phyloP scores from a whole-genome alignment of 2,888 invertebrate genomes.

The Sesamia inferens region DNA sequence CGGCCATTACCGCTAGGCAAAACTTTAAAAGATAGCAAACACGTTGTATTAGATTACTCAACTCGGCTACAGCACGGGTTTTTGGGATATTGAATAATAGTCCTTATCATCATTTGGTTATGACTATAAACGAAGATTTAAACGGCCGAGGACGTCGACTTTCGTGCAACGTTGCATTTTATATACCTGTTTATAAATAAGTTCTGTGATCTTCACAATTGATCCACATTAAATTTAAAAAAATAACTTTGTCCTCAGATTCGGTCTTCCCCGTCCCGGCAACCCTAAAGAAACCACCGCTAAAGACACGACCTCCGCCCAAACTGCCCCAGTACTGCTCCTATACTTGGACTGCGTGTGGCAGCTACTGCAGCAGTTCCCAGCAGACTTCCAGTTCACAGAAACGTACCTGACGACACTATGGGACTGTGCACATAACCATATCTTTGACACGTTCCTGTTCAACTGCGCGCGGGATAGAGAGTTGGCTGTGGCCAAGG shows the following conservation, averaged over 20 bases:
- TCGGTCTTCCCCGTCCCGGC: slow-evolving; percentile 92
- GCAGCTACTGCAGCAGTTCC: slow-evolving; percentile 97
- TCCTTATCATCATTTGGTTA: neutral
- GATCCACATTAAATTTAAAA: neutral
- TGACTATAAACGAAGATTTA: too few relatives aligned
- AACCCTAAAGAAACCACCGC: slow-evolving; percentile 86
- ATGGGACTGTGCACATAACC: slow-evolving; percentile 97
- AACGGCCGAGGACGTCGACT: too few relatives aligned
- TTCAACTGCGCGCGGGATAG: slow-evolving; percentile 96
- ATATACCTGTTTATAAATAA: neutral
- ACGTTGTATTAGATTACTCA: too few relatives aligned
- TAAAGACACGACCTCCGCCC: slow-evolving; percentile 80
- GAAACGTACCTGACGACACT: slow-evolving; percentile 97
- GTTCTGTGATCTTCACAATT: neutral
- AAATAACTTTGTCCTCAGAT: slow-evolving; percentile 75
- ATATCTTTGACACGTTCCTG: slow-evolving; percentile 97
- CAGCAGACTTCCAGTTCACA: slow-evolving; percentile 96
- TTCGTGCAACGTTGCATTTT: neutral
- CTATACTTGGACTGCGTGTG: slow-evolving; percentile 98
- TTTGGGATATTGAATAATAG: neutral
- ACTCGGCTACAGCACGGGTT: neutral
- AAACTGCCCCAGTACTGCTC: slow-evolving; percentile 94
- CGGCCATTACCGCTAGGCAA: too few relatives aligned
- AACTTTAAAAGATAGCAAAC: too few relatives aligned
- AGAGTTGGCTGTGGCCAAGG: slow-evolving; percentile 91